These are phyloP conservation scores for Oxystoma pomonae DNA, from an alignment of 2,888 invertebrate species.

Conservation along the genomic window DNA sequence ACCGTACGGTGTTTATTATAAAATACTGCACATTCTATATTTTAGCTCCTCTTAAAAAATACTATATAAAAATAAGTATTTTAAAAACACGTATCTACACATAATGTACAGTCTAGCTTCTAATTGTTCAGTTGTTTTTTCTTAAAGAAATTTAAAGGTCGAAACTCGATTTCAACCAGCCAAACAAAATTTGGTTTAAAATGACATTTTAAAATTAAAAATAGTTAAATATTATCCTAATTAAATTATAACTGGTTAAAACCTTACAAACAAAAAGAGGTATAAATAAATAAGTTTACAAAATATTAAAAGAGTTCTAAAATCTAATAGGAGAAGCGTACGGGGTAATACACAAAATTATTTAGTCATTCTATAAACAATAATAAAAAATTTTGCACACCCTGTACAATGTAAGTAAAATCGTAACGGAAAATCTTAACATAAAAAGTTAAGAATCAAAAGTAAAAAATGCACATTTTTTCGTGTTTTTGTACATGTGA, in stretches of 20 bases:
- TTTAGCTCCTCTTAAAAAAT: neutral
- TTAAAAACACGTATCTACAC: neutral
- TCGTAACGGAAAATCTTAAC: neutral
- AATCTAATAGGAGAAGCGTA: neutral
- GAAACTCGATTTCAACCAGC: too few species aligned
- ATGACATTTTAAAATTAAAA: neutral
- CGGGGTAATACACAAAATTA: neutral
- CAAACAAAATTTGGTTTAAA: too few species aligned
- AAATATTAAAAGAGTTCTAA: neutral
- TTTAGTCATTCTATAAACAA: neutral
- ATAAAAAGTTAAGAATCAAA: neutral
- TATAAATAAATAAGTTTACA: neutral
- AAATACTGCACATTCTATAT: neutral
- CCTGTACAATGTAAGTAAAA: neutral
- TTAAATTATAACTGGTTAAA: too few species aligned
- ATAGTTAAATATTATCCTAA: neutral
- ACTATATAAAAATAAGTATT: neutral
- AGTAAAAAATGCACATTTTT: neutral
- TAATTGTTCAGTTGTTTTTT: neutral
- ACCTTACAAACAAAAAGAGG: neutral
- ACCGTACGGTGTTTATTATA: too few species aligned
- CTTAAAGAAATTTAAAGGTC: too few species aligned
- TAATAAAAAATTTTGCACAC: neutral
- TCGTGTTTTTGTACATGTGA: neutral
- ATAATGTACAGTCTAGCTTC: neutral